Evolutionary conservation across 2,113 vertebrate species (phyloP).

Genomic region (Neodon shergylaensis): DNA sequence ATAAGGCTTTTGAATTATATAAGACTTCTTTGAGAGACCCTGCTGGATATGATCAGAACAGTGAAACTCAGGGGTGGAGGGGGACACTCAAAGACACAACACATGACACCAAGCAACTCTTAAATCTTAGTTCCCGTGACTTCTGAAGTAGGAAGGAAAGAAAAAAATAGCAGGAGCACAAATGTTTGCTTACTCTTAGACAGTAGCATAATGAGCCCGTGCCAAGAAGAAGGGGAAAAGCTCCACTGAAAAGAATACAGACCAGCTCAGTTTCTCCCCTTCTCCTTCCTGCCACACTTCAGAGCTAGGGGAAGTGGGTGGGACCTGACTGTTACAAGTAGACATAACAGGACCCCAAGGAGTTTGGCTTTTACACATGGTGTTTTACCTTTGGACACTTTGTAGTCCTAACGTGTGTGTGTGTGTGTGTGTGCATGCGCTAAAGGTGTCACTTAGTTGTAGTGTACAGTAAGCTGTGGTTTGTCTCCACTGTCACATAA

Average conservation of each 20-base stretch:
- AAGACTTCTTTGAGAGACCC: constrained; percentile 67
- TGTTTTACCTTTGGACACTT: background rate
- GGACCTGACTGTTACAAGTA: background rate
- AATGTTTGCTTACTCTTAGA: constrained; percentile 59
- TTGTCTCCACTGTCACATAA: background rate
- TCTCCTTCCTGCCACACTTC: rapidly evolving
- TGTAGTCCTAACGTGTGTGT: background rate
- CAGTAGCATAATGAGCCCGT: background rate
- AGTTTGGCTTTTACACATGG: background rate
- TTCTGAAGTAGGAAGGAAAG: constrained; percentile 54
- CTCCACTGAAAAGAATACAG: background rate
- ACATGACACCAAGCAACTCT: background rate
- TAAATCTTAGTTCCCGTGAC: constrained; percentile 59
- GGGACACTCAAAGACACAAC: background rate
- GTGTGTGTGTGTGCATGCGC: background rate
- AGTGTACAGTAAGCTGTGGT: background rate
- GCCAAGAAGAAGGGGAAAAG: constrained; percentile 39
- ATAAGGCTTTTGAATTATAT: constrained; percentile 77
- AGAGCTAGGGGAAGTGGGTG: background rate
- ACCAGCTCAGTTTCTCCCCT: background rate
- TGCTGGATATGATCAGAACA: constrained; percentile 72
- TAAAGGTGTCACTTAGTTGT: background rate
- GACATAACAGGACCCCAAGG: background rate
- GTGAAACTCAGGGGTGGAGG: constrained; percentile 57
- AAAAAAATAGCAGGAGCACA: constrained; percentile 52